Evolutionary conservation across 2,888 invertebrate species (phyloP).

Genomic region (Lottia scabra): DNA sequence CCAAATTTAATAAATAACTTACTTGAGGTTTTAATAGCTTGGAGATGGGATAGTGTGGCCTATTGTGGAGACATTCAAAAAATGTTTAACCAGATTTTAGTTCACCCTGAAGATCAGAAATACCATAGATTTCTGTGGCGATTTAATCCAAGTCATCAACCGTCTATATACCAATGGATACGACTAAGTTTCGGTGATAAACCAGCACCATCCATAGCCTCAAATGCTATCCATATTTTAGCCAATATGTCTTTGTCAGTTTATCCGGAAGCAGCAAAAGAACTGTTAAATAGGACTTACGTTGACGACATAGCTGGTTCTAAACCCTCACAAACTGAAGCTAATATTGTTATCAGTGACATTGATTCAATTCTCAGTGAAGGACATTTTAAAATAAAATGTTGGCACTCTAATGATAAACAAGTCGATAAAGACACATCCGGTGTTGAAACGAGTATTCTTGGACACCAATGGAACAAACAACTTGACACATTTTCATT

Average conservation of each 20-base stretch:
- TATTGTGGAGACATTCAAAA: conserved; percentile 1
- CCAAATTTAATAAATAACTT: conserved; percentile 1
- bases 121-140: not conserved
- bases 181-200: not conserved
- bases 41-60: not conserved
- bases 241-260: too few species aligned
- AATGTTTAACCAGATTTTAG: not conserved
- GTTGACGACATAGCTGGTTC: not conserved
- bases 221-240: not conserved
- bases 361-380: not conserved
- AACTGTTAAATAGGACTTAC: not conserved
- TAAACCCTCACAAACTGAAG: not conserved
- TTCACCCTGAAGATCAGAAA: not conserved
- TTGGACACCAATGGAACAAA: not conserved
- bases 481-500: not conserved
- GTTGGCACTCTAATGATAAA: not conserved
- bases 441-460: not conserved
- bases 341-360: not conserved
- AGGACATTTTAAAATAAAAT: not conserved
- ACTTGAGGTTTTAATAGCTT: not conserved
- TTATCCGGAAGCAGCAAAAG: too few species aligned
- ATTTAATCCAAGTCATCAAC: not conserved
- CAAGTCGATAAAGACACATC: not conserved
- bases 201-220: too few species aligned
- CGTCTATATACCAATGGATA: not conserved